Evolutionary conservation across 1,140 invertebrate genomes (phyloP), one percentile per base, ranked within the genome.

Genomic region (Drosophila pandora): DNA sequence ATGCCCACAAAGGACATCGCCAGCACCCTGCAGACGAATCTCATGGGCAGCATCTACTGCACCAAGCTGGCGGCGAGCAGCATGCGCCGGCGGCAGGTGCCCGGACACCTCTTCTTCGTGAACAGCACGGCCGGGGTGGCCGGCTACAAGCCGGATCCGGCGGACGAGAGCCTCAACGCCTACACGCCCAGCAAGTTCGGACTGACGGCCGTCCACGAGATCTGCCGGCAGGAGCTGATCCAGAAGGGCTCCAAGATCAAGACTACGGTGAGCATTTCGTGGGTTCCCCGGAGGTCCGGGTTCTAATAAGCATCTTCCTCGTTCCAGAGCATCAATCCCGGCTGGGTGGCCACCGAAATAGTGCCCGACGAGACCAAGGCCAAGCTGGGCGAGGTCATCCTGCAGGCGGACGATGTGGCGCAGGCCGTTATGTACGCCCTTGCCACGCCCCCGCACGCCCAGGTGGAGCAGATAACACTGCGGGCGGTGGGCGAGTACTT

Each of bases 101-200:
- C 94, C 45, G 96, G 96, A 0, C 95, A 96, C 59, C 93, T 97
- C 50, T 93, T 97, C 54, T 94, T 95, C 56, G 93, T 97, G 9
- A 96, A 95, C 90, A 96, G 94, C 69, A 76, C 94, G 12, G 91
- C 92, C 0, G 94, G 94, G 0, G 92, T 94, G 64, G 92, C 90
- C 22, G 81, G 93, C 2, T 87, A 87, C 10, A 78, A 79, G 52
- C 76, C 81, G 0, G 68, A 62, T 2, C 92, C 92, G 0, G 90
- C 89, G 10, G 62, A 83, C 17, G 92, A 92, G 67, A 92, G 92
- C 53, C 62, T 90, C 0, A 93, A 88, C 64, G 78, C 95, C 7
- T 97, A 97, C 85, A 84, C 93, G 0, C 93, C 94, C 7, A 94
- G 94, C 54, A 97, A 97, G 91, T 94, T 94, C 90, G 95, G 94